Evolutionary conservation across 2,888 invertebrate species (phyloP), one percentile per base, ranked within the genome.

Genomic region (Melikaiella ostensackeni): DNA sequence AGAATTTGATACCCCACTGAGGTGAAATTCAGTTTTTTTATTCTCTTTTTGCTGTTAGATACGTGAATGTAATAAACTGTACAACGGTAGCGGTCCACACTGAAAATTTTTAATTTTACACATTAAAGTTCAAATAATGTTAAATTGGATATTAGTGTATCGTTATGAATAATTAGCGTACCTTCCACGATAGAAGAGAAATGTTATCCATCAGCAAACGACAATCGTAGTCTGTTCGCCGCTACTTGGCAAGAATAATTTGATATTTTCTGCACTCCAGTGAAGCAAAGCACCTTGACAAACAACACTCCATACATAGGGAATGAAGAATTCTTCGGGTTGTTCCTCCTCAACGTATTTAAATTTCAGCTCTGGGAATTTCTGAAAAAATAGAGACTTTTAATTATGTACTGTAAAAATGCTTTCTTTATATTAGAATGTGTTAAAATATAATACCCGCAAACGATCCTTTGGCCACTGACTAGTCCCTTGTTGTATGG

Each of bases 261-360:
- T 91, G 42, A 91, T 91, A 77, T 90, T 89, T 77, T 91, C 91
- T 0, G 91, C 91, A 75, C 85, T 88, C 91, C 91, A 91, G 79
- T 91, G 89, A 24, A 91, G 84, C 11, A 91, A 83, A 5, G 91
- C 91, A 75, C 89, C 86, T 81, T 91, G 92, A 85, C 93, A 95
- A 64, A 99, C 96, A 75, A 99, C 93, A 4, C 97, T 96, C 99
- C 99, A 99, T 33, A 99, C 97, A 91, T 99, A 99, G 0, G 99
- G 99, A 84, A 99, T 98, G 93, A 99, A 99, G 93, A 99, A 99
- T 89, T 99, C 99, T 91, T 99, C 99, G 0, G 99, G 99, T 78
- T 97, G 95, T 83, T 99, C 99, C 92, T 99, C 99, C 92, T 99
- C 99, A 0, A 99, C 99, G 90, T 99, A 99, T 84, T 98, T 98